phyloP scores from a whole-genome alignment of 2,113 vertebrate species.

The Rhinopomastus cyanomelas region DNA sequence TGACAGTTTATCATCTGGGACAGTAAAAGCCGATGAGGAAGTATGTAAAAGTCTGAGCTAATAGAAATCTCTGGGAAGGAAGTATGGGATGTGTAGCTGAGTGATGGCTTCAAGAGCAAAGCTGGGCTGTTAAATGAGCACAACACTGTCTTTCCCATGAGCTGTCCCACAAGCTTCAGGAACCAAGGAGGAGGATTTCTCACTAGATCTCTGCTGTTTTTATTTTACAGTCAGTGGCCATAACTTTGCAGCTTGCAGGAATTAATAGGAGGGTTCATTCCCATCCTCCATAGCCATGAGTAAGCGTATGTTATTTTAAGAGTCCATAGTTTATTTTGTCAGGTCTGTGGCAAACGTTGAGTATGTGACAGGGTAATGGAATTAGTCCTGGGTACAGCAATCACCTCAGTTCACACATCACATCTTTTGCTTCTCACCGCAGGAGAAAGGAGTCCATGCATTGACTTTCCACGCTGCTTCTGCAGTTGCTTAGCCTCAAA shows the following conservation, averaged over 20 bases:
- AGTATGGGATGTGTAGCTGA: background rate
- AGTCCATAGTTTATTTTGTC: background rate
- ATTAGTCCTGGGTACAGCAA: background rate
- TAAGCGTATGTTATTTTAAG: background rate
- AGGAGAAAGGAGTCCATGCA: background rate
- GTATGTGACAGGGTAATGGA: background rate
- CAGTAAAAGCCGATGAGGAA: background rate
- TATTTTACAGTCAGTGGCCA: background rate
- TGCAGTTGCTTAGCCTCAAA: background rate
- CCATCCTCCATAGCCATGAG: background rate
- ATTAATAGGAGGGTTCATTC: background rate
- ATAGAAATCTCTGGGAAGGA: background rate
- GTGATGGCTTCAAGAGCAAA: background rate
- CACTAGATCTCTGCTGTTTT: background rate
- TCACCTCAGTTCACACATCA: slow-evolving; percentile 4
- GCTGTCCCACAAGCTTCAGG: background rate
- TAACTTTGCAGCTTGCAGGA: background rate
- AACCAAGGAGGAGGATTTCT: background rate
- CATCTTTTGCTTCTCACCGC: background rate
- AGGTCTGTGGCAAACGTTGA: background rate
- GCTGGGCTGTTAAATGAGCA: background rate
- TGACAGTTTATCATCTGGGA: background rate
- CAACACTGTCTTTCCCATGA: background rate
- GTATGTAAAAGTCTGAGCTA: background rate
- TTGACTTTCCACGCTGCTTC: background rate